Evolutionary conservation across 2,797 vertebrate genomes (phyloP).

Genomic region (Eremophila alpestris): DNA sequence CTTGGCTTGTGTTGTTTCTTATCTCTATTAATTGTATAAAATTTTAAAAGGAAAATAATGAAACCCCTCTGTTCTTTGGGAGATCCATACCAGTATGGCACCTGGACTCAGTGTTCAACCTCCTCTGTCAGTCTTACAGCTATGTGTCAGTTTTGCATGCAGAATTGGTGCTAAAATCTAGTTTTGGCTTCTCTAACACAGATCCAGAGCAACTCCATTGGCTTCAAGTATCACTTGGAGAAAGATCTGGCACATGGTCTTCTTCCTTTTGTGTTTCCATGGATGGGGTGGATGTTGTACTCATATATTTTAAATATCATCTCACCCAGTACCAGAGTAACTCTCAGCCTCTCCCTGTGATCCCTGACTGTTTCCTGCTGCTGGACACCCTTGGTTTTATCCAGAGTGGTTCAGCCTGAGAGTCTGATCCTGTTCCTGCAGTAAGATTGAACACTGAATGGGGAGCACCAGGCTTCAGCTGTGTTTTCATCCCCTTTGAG

Average conservation of each 20-base stretch:
- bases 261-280: background rate
- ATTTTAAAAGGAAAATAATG: background rate
- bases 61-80: background rate
- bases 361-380: background rate
- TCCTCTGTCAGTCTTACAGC: background rate
- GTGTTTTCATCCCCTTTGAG: background rate
- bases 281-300: background rate
- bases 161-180: background rate
- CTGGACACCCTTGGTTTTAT: background rate
- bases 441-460: background rate
- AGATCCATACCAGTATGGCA: background rate
- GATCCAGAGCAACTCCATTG: background rate
- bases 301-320: background rate
- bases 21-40: background rate
- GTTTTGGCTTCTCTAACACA: background rate
- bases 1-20: background rate
- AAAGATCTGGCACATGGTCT: background rate
- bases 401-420: background rate
- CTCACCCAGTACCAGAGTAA: background rate
- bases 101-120: accelerated
- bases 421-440: background rate
- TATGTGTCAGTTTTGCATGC: background rate
- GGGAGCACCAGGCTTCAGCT: background rate
- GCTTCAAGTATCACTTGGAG: background rate
- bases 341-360: background rate